phyloP scores from a whole-genome alignment of 35 echinoderm and acorn worm genomes.

The Ophiothrix spiculata region DNA sequence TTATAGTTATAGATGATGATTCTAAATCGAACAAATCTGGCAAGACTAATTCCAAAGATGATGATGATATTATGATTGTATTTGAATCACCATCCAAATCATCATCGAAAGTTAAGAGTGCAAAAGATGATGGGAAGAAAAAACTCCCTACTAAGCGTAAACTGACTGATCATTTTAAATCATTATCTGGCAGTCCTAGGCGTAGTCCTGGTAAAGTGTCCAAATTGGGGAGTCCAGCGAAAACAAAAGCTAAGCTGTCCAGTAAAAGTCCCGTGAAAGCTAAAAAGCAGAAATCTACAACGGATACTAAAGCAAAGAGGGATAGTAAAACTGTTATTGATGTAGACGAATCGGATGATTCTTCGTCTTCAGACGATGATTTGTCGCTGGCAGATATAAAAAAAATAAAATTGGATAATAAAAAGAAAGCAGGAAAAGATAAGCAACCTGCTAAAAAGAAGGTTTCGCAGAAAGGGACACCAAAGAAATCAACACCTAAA shows the following conservation, averaged over 20 bases:
- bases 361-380: background rate
- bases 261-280: constrained; percentile 27
- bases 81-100: constrained; percentile 1
- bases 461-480: constrained; percentile 14
- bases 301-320: background rate
- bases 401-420: constrained; percentile 14
- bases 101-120: background rate
- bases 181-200: background rate
- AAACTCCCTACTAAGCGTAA: constrained; percentile 45
- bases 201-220: constrained; percentile 2
- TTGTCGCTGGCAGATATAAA: background rate
- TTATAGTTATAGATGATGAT: background rate
- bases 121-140: background rate
- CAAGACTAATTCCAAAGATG: background rate
- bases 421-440: constrained; percentile 30
- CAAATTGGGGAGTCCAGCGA: background rate
- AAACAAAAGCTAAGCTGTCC: background rate
- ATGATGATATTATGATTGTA: background rate
- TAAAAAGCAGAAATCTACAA: background rate
- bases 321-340: too few species aligned
- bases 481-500: constrained; percentile 1
- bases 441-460: constrained; percentile 1
- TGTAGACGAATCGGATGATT: background rate
- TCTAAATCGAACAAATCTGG: background rate
- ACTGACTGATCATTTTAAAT: constrained; percentile 62